phyloP scores from a whole-genome alignment of 2,113 vertebrate species.

The Motacilla alba region DNA sequence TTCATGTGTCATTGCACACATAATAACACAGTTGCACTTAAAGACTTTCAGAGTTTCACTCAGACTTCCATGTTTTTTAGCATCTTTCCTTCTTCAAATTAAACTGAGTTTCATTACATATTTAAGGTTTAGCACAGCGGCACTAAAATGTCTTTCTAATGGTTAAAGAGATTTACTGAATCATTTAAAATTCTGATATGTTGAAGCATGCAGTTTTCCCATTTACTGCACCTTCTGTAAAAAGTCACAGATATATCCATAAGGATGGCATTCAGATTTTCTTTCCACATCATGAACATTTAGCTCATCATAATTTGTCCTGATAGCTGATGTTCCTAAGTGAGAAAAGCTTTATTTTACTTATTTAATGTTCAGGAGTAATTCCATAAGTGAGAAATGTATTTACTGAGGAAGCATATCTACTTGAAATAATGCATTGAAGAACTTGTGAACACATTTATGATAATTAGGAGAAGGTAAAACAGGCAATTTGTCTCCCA shows the following conservation, averaged over 20 bases:
- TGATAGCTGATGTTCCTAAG: not conserved
- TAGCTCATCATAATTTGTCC: not conserved
- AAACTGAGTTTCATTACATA: not conserved
- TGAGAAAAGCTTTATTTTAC: not conserved
- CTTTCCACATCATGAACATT: not conserved
- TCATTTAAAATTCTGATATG: not conserved
- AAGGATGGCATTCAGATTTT: not conserved
- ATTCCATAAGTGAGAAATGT: not conserved
- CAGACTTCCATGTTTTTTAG: not conserved
- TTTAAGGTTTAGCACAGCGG: not conserved
- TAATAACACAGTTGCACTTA: not conserved
- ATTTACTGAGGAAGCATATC: not conserved
- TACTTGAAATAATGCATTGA: not conserved
- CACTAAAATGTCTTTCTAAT: not conserved
- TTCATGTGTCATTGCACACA: not conserved
- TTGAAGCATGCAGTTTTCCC: not conserved
- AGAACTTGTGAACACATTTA: not conserved
- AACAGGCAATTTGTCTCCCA: constrained; percentile 9
- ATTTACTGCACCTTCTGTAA: not conserved
- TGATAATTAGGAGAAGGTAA: not conserved
- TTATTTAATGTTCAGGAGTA: not conserved
- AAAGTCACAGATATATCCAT: not conserved
- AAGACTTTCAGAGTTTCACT: not conserved
- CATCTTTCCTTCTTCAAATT: not conserved
- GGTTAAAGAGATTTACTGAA: not conserved